Conservation (phyloP, 2,888 invertebrate genomes). For the Acronicta leporina region DNA sequence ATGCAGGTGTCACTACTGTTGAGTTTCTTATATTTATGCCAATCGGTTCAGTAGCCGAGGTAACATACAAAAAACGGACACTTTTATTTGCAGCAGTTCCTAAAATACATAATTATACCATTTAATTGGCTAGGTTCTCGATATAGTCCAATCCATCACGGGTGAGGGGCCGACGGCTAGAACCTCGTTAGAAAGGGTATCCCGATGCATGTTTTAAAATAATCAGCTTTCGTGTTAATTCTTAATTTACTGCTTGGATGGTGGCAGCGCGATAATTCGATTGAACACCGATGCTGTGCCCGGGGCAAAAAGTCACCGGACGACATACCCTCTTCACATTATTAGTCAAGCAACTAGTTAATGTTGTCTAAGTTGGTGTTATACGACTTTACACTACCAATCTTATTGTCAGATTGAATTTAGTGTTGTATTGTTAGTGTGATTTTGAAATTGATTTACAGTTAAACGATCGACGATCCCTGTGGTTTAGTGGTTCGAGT, state of each 20-base stretch:
- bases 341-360: slow-evolving; percentile 41
- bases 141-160: slow-evolving; percentile 47
- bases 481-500: too few relatives aligned
- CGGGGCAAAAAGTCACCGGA: slow-evolving; percentile 77
- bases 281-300: slow-evolving; percentile 72
- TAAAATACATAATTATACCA: slow-evolving; percentile 43
- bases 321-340: slow-evolving; percentile 59
- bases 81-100: slow-evolving; percentile 6
- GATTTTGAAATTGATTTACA: too few relatives aligned
- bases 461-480: too few relatives aligned
- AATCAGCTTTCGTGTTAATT: slow-evolving; percentile 86
- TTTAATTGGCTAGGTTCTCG: slow-evolving; percentile 41
- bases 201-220: slow-evolving; percentile 87
- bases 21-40: too few relatives aligned
- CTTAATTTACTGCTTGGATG: slow-evolving; percentile 88
- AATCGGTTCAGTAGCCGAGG: too few relatives aligned
- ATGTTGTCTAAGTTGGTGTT: slow-evolving; percentile 39
- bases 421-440: background rate
- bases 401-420: too few relatives aligned
- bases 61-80: too few relatives aligned
- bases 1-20: too few relatives aligned
- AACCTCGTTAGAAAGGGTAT: slow-evolving; percentile 85
- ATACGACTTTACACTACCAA: slow-evolving; percentile 10
- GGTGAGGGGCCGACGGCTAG: slow-evolving; percentile 50
- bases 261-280: slow-evolving; percentile 80